Percentiles rank a stretch among this genome's conserved stretches.
phyloP scores from a whole-genome alignment of 2,797 vertebrate species.

The Anguilla pacifica region DNA sequence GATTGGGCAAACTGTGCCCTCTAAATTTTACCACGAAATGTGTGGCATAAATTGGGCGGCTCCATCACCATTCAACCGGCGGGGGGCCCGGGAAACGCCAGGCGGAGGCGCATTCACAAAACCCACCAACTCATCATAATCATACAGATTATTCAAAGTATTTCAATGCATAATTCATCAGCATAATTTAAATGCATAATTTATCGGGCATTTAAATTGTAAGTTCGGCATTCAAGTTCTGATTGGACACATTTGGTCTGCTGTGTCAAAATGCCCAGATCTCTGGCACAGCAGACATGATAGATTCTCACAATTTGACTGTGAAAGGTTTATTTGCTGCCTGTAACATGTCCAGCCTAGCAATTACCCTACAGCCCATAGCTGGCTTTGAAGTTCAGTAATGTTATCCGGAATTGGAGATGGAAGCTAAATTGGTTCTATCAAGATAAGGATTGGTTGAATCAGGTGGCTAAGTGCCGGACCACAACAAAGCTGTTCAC shows the following conservation, averaged over 20 bases:
- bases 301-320: background rate
- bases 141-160: background rate
- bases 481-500: background rate
- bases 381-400: background rate
- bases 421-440: constrained; percentile 13
- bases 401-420: background rate
- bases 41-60: background rate
- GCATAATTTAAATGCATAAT: constrained; percentile 2
- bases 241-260: background rate
- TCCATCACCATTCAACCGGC: background rate
- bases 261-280: background rate
- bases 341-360: background rate
- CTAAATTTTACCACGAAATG: background rate
- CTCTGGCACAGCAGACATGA: background rate
- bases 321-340: background rate
- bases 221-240: background rate
- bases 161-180: background rate
- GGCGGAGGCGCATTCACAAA: background rate
- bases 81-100: background rate
- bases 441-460: background rate
- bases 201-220: background rate
- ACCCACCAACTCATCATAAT: background rate
- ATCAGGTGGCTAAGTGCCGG: background rate
- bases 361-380: background rate
- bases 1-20: background rate